phyloP scores from a whole-genome alignment of 2,797 vertebrate species.

The Harpagifer antarcticus region DNA sequence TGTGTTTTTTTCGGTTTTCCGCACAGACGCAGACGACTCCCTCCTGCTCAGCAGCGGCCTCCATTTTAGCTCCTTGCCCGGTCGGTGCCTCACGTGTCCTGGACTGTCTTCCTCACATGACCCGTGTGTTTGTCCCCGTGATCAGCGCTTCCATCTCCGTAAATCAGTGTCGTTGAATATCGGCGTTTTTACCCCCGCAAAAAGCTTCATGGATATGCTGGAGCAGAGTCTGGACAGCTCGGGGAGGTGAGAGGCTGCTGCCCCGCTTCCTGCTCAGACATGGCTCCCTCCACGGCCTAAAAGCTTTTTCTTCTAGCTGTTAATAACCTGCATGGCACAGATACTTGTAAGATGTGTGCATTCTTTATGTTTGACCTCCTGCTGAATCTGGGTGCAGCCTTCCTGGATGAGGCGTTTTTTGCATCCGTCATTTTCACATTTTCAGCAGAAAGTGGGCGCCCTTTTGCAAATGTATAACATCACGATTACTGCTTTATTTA shows the following conservation, averaged over 20 bases:
- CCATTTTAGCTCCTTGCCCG: constrained; percentile 85
- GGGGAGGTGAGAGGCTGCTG: constrained; percentile 85
- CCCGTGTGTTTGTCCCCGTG: constrained; percentile 98
- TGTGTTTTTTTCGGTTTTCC: background rate
- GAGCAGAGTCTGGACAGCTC: constrained; percentile 93
- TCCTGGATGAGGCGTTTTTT: background rate
- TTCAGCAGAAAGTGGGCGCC: background rate
- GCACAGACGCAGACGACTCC: constrained; percentile 60
- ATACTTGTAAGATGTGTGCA: constrained; percentile 22
- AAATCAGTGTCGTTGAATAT: constrained; percentile 82
- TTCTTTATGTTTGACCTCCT: background rate
- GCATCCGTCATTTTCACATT: background rate
- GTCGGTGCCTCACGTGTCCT: constrained; percentile 90
- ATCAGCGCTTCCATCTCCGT: constrained; percentile 89
- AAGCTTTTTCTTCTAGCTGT: constrained; percentile 38
- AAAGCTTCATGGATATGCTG: constrained; percentile 91
- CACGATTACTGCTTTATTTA: constrained; percentile 21
- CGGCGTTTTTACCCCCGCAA: constrained; percentile 70
- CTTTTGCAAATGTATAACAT: constrained; percentile 11
- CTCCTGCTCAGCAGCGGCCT: constrained; percentile 75
- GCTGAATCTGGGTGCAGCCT: background rate
- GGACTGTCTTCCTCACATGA: constrained; percentile 93
- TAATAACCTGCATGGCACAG: constrained; percentile 4
- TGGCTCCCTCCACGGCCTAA: constrained; percentile 72
- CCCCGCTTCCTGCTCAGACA: constrained; percentile 71